A percentile compares a stretch with the other conserved stretches of the same genome.
Evolutionary conservation across 2,797 vertebrate species (phyloP).

Genomic region (Pipistrellus pipistrellus): DNA sequence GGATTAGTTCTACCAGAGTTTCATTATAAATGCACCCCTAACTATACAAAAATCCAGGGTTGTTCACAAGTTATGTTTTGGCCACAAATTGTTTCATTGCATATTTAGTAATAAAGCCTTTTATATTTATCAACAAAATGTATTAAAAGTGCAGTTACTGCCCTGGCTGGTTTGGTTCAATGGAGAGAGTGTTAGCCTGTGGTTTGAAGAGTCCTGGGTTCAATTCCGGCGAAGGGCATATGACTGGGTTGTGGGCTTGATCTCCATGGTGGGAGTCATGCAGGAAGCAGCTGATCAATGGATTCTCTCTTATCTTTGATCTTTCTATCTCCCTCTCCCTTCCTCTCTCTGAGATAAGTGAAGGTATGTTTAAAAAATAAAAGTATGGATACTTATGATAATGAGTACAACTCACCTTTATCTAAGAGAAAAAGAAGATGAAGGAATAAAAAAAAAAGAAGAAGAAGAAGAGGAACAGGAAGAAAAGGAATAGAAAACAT

Average conservation of each 20-base stretch:
- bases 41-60: not conserved
- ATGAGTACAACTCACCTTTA: not conserved
- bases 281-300: no score
- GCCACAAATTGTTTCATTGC: not conserved
- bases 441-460: not conserved
- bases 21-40: constrained; percentile 5
- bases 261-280: no score
- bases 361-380: not conserved
- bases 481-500: not conserved
- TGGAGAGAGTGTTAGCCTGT: no score
- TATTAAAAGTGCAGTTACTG: not conserved
- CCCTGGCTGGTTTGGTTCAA: no score
- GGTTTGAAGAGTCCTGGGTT: no score
- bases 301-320: no score
- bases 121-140: not conserved
- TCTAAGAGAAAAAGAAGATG: not conserved
- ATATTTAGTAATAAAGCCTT: constrained; percentile 33
- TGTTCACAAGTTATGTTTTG: not conserved
- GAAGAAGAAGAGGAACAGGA: not conserved
- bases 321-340: no score
- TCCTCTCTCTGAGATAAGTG: no score
- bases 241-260: no score
- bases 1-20: constrained; percentile 17
- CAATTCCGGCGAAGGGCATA: no score
- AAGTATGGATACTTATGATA: not conserved